Evolutionary conservation across 2,113 vertebrate species (phyloP), one percentile per base, ranked within the genome.

Genomic region (Lathamus discolor): DNA sequence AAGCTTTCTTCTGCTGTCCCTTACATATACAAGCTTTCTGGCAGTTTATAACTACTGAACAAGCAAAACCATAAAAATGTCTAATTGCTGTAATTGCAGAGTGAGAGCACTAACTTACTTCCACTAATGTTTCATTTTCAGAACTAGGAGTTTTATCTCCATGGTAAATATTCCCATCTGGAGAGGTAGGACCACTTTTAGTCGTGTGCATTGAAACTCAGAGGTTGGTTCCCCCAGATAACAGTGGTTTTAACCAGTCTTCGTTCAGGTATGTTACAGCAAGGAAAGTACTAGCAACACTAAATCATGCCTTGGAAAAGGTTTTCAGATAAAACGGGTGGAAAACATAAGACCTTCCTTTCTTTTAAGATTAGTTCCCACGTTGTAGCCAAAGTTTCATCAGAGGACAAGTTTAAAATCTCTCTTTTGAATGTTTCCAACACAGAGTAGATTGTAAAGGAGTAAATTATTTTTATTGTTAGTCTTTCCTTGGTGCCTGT

Each of bases 401-500:
- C n/a, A 76, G 85, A 96, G 44, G 82, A 86, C 81, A 91, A 93
- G 73, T 96, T 97, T 96, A 94, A 96, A 94, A 93, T 93, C 44
- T 93, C 57, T 95, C 37, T 80, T 79, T 93, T 97, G 96, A 98
- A 97, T 98, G 91, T 98, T 98, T 98, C 96, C 97, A 98, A 96
- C 89, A 92, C 97, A 97, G 94, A 95, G 57, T 88, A 89, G 77
- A 85, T 95, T 96, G 93, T 96, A 96, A 62, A 95, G 95, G 93
- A 83, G 84, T 93, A 96, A 97, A 96, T 86, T 97, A 97, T 97
- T 98, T 98, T 98, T 95, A 95, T 66, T 97, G 91, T 97, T 92
- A 95, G 95, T 96, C 91, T 97, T 97, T 95, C 97, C 96, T 96
- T 97, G 96, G 96, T 98, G 97, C 96, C 96, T 96, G 90, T 96